Base-by-base conservation (phyloP, 1,140 invertebrate genomes). In the Plutomurus gul region DNA sequence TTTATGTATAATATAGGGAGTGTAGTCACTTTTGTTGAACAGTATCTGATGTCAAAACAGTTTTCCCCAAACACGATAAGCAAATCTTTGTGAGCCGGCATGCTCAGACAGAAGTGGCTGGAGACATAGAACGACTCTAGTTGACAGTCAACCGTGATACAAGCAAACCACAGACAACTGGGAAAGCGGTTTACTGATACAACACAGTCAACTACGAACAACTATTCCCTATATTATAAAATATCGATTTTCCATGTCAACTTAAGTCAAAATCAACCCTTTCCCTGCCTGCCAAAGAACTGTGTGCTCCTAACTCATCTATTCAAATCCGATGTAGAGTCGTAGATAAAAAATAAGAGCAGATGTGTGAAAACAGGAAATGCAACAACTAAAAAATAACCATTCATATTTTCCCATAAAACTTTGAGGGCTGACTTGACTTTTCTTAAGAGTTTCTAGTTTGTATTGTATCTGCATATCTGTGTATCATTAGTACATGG, bases 391-490 rank as follows among this genome's bases (percentile, higher is more conserved):
- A 79, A 79, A 79, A 79, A 79, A 79, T 75, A 74, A 43, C 70
- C 51, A 79, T 79, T 79, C 77, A 79, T 79, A 75, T 79, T 79
- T 79, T 79, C 77, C 71, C 77, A 79, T 79, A 79, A 79, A 79
- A 79, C 30, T 49, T 40, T 51, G 46, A 40, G 76, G 70, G 65
- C 43, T 43, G 47, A 51, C 47, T 51, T 65, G 27, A 65, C 56
- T 65, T 65, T n/a, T n/a, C 25, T 65, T 65, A n/a, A n/a, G n/a
- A n/a, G n/a, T n/a, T n/a, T n/a, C n/a, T n/a, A n/a, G n/a, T n/a
- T n/a, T n/a, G n/a, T n/a, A n/a, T n/a, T n/a, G n/a, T n/a, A n/a
- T n/a, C n/a, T n/a, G n/a, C n/a, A n/a, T n/a, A n/a, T n/a, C n/a
- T n/a, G n/a, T n/a, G n/a, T n/a, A n/a, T n/a, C n/a, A n/a, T n/a